A percentile compares a stretch with the other conserved stretches of the same genome.
Evolutionary conservation across 2,113 vertebrate genomes (phyloP).

Genomic region (Micronycteris hirsuta): DNA sequence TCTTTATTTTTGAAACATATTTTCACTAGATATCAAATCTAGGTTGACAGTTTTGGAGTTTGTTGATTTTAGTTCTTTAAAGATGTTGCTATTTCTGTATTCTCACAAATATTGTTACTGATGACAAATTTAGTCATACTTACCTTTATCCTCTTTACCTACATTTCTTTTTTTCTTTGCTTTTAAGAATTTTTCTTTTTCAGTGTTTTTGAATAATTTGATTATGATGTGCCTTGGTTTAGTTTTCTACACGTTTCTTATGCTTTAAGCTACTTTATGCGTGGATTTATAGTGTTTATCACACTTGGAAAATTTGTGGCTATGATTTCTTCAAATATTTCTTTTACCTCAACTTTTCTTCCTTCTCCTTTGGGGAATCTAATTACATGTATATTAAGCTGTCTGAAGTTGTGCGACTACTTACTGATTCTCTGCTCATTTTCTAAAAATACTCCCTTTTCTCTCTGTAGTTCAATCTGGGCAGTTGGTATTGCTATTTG

Average conservation of each 20-base stretch:
- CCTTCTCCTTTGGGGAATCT: neutral
- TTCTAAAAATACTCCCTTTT: neutral
- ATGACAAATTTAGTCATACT: neutral
- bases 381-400: neutral
- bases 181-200: slow-evolving; percentile 1
- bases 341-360: neutral
- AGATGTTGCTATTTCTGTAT: neutral
- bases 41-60: neutral
- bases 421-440: neutral
- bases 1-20: neutral
- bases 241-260: neutral
- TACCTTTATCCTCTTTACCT: neutral
- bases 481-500: neutral
- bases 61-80: neutral
- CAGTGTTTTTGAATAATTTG: neutral
- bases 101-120: neutral
- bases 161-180: neutral
- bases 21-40: neutral
- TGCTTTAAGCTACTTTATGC: neutral
- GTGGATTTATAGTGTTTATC: neutral
- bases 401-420: neutral
- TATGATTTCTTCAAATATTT: neutral
- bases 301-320: neutral
- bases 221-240: neutral
- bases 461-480: neutral